These are phyloP conservation scores for Chinchilla lanigera DNA, from an alignment of 2,113 vertebrate species.

Conservation along the genomic window DNA sequence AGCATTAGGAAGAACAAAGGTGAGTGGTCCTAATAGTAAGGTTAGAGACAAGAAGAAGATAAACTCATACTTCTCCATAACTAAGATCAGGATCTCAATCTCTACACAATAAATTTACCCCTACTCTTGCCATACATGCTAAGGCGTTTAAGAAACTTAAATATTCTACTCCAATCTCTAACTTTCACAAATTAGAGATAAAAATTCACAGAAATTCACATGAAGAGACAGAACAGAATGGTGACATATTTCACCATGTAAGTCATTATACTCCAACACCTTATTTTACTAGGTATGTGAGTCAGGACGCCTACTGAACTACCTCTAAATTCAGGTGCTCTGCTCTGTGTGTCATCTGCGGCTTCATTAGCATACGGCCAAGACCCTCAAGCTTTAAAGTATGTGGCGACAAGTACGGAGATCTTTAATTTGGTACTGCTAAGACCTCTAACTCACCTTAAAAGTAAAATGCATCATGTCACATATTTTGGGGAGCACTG, in stretches of 20 bases:
- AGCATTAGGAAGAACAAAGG: neutral
- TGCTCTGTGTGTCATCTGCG: neutral
- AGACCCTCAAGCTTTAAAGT: neutral
- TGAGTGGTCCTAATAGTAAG: neutral
- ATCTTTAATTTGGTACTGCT: neutral
- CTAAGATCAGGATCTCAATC: neutral
- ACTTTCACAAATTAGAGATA: conserved; percentile 36
- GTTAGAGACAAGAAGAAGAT: neutral
- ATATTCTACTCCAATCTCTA: neutral
- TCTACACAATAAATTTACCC: conserved; percentile 18
- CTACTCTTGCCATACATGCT: neutral
- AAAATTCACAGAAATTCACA: neutral
- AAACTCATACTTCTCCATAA: neutral
- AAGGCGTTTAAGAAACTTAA: conserved; percentile 29
- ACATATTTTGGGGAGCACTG: neutral
- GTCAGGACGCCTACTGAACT: neutral
- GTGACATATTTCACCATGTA: neutral
- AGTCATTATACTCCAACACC: neutral
- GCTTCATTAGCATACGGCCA: neutral
- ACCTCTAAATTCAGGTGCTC: neutral
- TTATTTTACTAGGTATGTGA: neutral
- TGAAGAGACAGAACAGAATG: neutral
- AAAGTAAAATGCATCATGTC: neutral
- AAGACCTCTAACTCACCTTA: conserved; percentile 21
- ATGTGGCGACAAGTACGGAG: neutral